Base-by-base conservation (phyloP, 2,888 invertebrate species). In the Drosophila tripunctata region DNA sequence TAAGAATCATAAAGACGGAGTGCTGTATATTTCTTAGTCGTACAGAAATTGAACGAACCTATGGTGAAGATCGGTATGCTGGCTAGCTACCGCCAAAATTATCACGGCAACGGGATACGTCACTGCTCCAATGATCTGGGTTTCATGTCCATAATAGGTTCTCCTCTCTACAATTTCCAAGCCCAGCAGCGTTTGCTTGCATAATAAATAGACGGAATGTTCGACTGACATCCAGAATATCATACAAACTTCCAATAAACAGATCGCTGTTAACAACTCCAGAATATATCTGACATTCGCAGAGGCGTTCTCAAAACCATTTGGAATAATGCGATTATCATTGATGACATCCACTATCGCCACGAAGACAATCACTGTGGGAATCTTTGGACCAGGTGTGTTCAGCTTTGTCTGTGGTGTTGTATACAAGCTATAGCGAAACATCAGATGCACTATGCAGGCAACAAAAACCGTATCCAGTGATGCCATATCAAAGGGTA, bases 91-190 rank as follows among this genome's bases (percentile, higher is more conserved):
- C 0, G 19, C 27, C 21, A 78, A 33, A 3, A 84, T 67, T 1
- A 57, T n/a, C 19, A 73, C 3, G 0, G 85, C 60, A n/a, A 81
- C 21, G 0, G 78, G 82, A 19, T 65, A n/a, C 0, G 78, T 81
- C 8, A 84, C 45, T 4, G 58, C 35, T 3, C 82, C 78, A 17
- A 78, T 48, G 3, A 64, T 58, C 3, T 61, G 7, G 0, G 0
- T 17, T 19, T 81, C 70, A 8, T 70, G 17, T 1, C 17, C 6
- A 5, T 0, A 2, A 17, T 61, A 77, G 1, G 24, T 38, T 1
- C 19, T 4, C 2, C 6, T 48, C 0, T 31, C 41, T 1, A 75
- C 5, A 4, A 73, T 21, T 1, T 40, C 40, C n/a, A 19, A 12
- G 7, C 31, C 40, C 19, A 85, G 14, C 1, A 75, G 12, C 2